Conservation (phyloP, 2,113 vertebrate species). For the Sinocyclocheilus grahami region DNA sequence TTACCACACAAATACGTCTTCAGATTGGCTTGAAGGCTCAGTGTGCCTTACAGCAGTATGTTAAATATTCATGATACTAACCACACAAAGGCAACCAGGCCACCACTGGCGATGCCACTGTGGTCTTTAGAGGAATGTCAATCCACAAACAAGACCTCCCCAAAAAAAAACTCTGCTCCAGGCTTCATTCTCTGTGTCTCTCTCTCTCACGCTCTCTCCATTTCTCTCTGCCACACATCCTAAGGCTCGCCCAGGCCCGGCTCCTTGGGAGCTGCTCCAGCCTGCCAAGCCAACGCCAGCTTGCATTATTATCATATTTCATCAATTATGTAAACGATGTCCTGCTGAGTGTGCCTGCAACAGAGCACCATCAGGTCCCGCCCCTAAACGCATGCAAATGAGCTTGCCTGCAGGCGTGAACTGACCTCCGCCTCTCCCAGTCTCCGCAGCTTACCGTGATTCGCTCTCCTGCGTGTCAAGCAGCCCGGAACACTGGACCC, state of each 20-base stretch:
- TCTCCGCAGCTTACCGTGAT: slow-evolving; percentile 45
- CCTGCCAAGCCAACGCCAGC: slow-evolving; percentile 66
- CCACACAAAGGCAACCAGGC: slow-evolving; percentile 31
- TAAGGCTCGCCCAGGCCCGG: slow-evolving; percentile 43
- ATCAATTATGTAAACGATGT: slow-evolving; percentile 81
- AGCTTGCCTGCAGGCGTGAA: slow-evolving; percentile 69
- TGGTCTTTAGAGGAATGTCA: slow-evolving; percentile 52
- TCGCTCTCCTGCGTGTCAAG: slow-evolving; percentile 56
- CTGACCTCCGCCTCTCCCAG: slow-evolving; percentile 68
- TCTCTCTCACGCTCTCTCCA: slow-evolving; percentile 21
- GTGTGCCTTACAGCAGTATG: slow-evolving; percentile 17
- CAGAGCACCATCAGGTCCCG: slow-evolving; percentile 59
- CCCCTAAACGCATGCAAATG: slow-evolving; percentile 74
- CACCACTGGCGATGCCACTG: slow-evolving; percentile 36
- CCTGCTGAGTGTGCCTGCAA: slow-evolving; percentile 55
- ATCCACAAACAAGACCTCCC: slow-evolving; percentile 42
- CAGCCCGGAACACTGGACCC: slow-evolving; percentile 46
- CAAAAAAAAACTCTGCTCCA: slow-evolving; percentile 44
- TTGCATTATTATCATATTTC: slow-evolving; percentile 82
- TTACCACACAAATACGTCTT: background rate
- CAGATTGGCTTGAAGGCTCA: slow-evolving; percentile 22
- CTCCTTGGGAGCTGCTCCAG: slow-evolving; percentile 52
- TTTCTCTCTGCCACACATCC: slow-evolving; percentile 46
- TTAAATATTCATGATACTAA: slow-evolving; percentile 44
- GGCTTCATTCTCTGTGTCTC: slow-evolving; percentile 20